Evolutionary conservation across 2,113 vertebrate genomes (phyloP).

Genomic region (Hemiprocne comata): DNA sequence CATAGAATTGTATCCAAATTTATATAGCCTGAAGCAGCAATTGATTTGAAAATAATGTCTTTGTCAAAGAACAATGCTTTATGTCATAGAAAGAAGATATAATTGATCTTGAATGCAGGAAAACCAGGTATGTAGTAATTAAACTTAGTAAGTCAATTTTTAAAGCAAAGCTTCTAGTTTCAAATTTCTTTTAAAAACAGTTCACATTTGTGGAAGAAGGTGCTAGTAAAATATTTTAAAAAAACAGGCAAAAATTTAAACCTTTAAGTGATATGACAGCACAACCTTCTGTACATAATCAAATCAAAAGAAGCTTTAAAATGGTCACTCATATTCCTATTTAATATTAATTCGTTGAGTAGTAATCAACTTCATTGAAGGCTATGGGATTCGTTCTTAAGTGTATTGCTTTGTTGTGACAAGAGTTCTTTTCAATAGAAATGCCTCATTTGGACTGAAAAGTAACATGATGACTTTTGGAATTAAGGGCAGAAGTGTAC

Average conservation of each 20-base stretch:
- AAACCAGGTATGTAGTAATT: not conserved
- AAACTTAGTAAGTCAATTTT: not conserved
- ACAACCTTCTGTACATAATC: not conserved
- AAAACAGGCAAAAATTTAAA: not conserved
- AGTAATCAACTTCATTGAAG: not conserved
- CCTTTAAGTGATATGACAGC: not conserved
- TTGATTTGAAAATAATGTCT: conserved; percentile 6
- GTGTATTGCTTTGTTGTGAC: not conserved
- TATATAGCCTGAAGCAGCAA: not conserved
- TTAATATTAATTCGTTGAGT: not conserved
- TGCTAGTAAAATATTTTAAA: not conserved
- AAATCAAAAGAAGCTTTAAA: not conserved
- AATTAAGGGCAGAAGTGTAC: not conserved
- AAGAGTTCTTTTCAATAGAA: not conserved
- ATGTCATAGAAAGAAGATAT: not conserved
- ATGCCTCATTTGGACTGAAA: not conserved
- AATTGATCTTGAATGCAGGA: not conserved
- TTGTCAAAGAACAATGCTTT: conserved; percentile 1
- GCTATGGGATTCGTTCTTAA: not conserved
- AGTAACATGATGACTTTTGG: not conserved
- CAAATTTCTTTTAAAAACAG: not conserved
- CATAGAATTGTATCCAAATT: conserved; percentile 6
- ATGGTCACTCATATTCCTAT: not conserved
- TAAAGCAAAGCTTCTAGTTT: not conserved
- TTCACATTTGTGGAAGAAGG: not conserved